Evolutionary conservation across 2,888 invertebrate genomes (phyloP), one percentile per base, ranked within the genome.

Genomic region (Leptinotarsa tumamoca): DNA sequence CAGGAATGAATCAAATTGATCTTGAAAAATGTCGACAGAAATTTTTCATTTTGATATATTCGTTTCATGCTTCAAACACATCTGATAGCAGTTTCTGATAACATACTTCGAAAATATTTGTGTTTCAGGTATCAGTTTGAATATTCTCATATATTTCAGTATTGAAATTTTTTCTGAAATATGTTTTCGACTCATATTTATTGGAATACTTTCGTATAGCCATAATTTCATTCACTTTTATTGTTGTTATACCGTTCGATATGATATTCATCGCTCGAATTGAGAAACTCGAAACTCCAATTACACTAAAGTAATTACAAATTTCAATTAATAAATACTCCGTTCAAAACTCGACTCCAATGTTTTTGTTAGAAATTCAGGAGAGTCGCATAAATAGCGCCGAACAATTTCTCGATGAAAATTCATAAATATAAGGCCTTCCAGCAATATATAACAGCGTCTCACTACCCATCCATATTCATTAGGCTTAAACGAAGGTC

Each of bases 381-480:
- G 7, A 14, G n/a, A 33, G 18, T 63, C 27, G n/a, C 17, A 43
- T 43, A n/a, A 63, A 63, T 43, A 43, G n/a, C n/a, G 15, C 13
- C 2, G 4, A 63, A n/a, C 63, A 63, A 63, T 63, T 43, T n/a
- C 33, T 10, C 43, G 63, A n/a, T 63, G 63, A 43, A 63, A 63
- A 33, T 63, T 63, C 63, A 63, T 63, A 43, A 67, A 67, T 68
- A 51, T 52, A 52, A 51, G 15, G 54, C 27, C 67, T 51, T 67
- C 67, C 51, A 56, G 61, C 71, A 52, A 73, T 56, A 68, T 58
- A 68, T 63, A 27, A 63, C 61, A n/a, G 52, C 58, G 50, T 68
- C 67, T 61, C 51, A 72, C 56, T 72, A 49, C 23, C 5, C 73
- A 73, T 69, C 63, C 73, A 73, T 68, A 73, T 69, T 69, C 73